Base-by-base conservation (phyloP, 2,113 vertebrate species). In the Cavia aperea region DNA sequence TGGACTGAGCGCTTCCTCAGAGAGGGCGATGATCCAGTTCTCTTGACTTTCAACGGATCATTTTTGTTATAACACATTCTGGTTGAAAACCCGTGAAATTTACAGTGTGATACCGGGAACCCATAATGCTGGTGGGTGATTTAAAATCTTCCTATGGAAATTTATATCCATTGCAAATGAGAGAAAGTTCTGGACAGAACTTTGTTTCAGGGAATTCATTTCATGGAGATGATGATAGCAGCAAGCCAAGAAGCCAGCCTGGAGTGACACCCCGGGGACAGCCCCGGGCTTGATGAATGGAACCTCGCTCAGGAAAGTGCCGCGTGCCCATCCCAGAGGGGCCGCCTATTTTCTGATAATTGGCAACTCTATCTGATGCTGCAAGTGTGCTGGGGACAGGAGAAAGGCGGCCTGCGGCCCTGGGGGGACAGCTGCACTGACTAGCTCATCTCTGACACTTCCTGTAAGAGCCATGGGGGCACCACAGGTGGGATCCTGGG, bases 401-500 rank as follows among this genome's bases (percentile, higher is more conserved):
- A 92, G 7, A 49, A 94, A 85, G 8, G 66, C 31, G 70, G 91
- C 26, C 86, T 94, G 19, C 26, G 26, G 91, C 81, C 46, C 94
- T 89, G 31, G 60, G 93, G 88, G 84, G 29, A 16, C 18, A 78
- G 39, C 39, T 39, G 39, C 39, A 39, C 39, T 39, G 39, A 39
- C 39, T 39, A 62, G 23, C 63, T 46, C 56, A 15, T 77, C 29
- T 60, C 51, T 72, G 86, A 39, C 39, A 39, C 92, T 88, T 79
- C 81, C 78, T 31, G 33, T 36, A 8, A 11, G 79, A 66, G 7
- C 78, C 43, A 12, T 8, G 66, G 79, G 79, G 13, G 21, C 46
- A 8, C 54, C 86, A 60, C 46, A 51, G 43, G 88, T 31, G 66
- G 33, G 86, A 36, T 9, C 19, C 66, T n/a, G 39, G 72, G 85